Base-by-base conservation (phyloP, 2,113 vertebrate genomes). In the Poeciliopsis turrubarensis region DNA sequence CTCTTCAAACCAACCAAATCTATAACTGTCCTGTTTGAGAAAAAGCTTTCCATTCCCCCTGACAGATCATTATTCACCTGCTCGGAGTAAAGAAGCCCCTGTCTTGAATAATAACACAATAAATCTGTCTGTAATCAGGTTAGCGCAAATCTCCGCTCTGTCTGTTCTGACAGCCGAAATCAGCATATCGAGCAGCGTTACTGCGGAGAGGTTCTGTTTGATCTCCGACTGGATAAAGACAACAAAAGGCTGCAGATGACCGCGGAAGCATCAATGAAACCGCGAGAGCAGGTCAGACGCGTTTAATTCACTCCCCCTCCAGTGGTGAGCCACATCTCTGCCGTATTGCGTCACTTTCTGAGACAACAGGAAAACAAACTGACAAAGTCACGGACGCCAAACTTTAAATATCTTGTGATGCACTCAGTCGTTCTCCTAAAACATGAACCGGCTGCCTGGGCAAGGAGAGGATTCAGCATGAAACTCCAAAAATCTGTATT, bases 51-150 rank as follows among this genome's bases (percentile, higher is more conserved):
- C n/a, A 76, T 6, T 12, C 34, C 68, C 70, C 25, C 51, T 70
- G 82, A 82, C 76, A 86, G 72, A 60, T 68, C 73, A 81, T 87
- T 68, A 78, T 82, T 82, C 83, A 82, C 34, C 14, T 54, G 65
- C 77, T 79, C 12, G 15, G 47, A 73, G 51, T 70, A 67, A 72
- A 81, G 61, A 66, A 34, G 77, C 62, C 63, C 64, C 57, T 68
- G 78, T 80, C 75, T 84, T 14, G 74, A 78, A 91, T 87, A 78
- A 79, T 67, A 82, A 86, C 15, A 54, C 77, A 72, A 70, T 66
- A 81, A 73, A 74, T 72, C 31, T 25, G 17, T 60, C 69, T 87
- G 67, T 87, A 61, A 80, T 89, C 67, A 79, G 77, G 75, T 62
- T 74, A 67, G 44, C 15, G 37, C 83, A 80, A 86, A 88, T 89